Conservation (phyloP, 2,113 vertebrate species). For the Willisornis vidua region DNA sequence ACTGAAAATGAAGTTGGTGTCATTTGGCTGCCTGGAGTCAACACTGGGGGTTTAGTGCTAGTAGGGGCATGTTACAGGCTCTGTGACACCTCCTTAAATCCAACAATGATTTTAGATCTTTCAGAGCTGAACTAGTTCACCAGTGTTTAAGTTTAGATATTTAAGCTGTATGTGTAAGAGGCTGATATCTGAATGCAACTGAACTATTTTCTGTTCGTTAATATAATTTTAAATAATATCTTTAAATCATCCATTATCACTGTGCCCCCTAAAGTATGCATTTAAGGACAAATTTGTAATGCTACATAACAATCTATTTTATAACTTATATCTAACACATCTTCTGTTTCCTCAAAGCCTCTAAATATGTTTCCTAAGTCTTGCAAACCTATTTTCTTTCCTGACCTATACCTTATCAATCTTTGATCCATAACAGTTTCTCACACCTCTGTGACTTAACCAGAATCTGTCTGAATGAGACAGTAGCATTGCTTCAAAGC, state of each 20-base stretch:
- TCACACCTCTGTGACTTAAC: slow-evolving; percentile 43
- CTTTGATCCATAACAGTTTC: slow-evolving; percentile 24
- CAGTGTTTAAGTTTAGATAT: neutral
- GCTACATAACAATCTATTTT: neutral
- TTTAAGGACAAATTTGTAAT: slow-evolving; percentile 14
- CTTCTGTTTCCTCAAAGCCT: slow-evolving; percentile 18
- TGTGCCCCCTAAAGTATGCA: neutral
- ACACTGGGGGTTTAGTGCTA: neutral
- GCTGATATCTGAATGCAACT: neutral
- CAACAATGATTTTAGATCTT: neutral
- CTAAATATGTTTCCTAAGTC: slow-evolving; percentile 5
- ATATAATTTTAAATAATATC: neutral
- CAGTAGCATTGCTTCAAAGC: neutral
- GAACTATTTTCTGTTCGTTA: neutral
- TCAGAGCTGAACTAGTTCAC: neutral
- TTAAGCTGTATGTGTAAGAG: neutral
- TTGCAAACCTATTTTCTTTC: neutral
- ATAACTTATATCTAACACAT: neutral
- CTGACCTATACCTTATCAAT: neutral
- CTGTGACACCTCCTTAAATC: neutral
- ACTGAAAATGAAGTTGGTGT: neutral
- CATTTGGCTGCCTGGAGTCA: neutral
- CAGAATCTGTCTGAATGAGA: slow-evolving; percentile 4
- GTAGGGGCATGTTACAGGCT: neutral
- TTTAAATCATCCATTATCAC: neutral